Percentiles rank a stretch among this genome's conserved stretches.
Evolutionary conservation across 2,113 vertebrate genomes (phyloP).

Genomic region (Saguinus imperator): DNA sequence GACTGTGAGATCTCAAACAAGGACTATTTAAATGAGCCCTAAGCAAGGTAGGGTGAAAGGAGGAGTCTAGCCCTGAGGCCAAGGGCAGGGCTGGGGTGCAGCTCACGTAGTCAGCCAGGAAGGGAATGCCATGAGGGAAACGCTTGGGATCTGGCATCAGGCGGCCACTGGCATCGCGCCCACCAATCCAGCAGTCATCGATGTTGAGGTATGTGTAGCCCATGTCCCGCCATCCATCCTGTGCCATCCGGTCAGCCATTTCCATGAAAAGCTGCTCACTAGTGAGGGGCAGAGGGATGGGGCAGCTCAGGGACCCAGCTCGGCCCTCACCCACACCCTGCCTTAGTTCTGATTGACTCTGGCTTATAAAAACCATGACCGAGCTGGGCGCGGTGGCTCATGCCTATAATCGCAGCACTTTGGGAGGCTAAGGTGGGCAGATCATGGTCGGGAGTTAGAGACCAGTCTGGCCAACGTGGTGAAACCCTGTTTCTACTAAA

Average conservation of each 20-base stretch:
- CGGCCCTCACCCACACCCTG: not conserved
- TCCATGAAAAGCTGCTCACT: constrained; percentile 93
- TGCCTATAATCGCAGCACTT: no score
- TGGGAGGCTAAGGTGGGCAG: no score
- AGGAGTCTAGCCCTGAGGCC: no score
- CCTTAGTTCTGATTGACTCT: not conserved
- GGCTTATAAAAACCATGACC: not conserved
- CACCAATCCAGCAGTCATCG: constrained; percentile 94
- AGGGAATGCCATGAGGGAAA: constrained; percentile 92
- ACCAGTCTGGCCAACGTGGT: no score
- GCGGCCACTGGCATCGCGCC: constrained; percentile 84
- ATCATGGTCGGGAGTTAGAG: no score
- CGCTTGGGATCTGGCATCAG: constrained; percentile 90
- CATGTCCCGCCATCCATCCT: constrained; percentile 88
- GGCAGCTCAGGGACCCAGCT: not conserved
- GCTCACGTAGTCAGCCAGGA: constrained; percentile 90
- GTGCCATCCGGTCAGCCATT: constrained; percentile 91
- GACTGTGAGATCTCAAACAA: not conserved
- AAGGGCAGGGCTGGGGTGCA: not conserved
- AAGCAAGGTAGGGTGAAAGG: not conserved
- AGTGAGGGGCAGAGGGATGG: not conserved
- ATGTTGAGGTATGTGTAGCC: constrained; percentile 93
- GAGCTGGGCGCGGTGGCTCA: no score
- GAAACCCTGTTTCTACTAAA: no score
- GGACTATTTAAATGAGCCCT: not conserved